phyloP scores from a whole-genome alignment of 2,797 vertebrate genomes.

The Alosa sapidissima region DNA sequence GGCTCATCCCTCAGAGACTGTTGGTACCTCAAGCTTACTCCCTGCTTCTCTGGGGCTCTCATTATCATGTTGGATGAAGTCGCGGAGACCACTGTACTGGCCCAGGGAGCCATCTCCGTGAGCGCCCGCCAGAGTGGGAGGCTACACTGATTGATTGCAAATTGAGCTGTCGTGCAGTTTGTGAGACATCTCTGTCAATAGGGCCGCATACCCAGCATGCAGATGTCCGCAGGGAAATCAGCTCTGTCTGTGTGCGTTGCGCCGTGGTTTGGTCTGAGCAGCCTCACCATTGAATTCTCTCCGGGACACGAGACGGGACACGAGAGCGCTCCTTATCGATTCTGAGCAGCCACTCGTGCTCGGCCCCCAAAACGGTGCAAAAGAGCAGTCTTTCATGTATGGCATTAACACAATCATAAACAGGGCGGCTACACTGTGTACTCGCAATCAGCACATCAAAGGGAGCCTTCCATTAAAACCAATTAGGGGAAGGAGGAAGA shows the following conservation, averaged over 20 bases:
- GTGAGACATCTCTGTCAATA: background rate
- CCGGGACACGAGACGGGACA: background rate
- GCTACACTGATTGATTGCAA: background rate
- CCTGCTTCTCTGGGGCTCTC: background rate
- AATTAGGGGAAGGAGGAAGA: background rate
- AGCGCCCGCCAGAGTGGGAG: background rate
- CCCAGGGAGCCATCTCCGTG: background rate
- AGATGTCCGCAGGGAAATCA: background rate
- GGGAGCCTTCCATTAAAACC: background rate
- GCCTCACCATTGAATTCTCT: background rate
- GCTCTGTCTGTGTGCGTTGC: background rate
- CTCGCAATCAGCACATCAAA: background rate
- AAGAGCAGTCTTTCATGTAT: background rate
- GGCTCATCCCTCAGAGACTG: background rate
- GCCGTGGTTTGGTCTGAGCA: background rate
- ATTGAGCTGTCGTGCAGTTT: background rate
- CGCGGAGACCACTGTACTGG: background rate
- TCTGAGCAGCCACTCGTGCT: too few species aligned
- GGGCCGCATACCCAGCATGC: background rate
- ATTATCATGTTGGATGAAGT: background rate
- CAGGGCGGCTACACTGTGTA: background rate
- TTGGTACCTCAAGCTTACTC: background rate
- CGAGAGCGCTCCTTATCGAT: background rate
- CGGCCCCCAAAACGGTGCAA: too few species aligned
- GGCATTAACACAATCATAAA: background rate